These are phyloP conservation scores for Chiloscyllium plagiosum DNA, from an alignment of 2,113 vertebrate species.

Conservation along the genomic window DNA sequence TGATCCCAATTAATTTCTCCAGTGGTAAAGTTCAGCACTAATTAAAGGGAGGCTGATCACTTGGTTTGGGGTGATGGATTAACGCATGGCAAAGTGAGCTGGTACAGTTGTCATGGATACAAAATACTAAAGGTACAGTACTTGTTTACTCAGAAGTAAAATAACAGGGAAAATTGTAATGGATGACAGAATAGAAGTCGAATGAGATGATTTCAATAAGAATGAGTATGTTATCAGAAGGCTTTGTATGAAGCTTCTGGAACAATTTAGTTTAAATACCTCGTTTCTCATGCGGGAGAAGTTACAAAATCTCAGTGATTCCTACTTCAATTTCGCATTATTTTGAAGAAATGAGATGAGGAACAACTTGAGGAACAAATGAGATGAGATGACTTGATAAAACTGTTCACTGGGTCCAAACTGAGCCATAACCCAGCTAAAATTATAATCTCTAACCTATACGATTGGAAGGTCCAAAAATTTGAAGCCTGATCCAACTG, in stretches of 20 bases:
- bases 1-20: slow-evolving; percentile 35
- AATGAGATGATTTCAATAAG: slow-evolving; percentile 10
- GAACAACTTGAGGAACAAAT: no score
- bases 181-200: not conserved
- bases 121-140: slow-evolving; percentile 19
- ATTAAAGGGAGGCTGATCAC: not conserved
- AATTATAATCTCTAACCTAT: not conserved
- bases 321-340: not conserved
- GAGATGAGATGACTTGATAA: no score
- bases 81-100: slow-evolving; percentile 7
- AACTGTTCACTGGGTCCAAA: not conserved
- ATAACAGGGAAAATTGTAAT: not conserved
- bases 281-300: not conserved
- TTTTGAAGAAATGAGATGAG: not conserved
- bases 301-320: not conserved
- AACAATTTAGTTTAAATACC: not conserved
- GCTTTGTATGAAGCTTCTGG: not conserved
- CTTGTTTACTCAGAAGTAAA: slow-evolving; percentile 22
- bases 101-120: slow-evolving; percentile 28
- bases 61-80: slow-evolving; percentile 9
- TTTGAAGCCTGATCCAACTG: no score
- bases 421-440: not conserved
- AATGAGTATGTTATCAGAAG: not conserved
- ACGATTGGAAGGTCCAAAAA: no score
- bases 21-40: slow-evolving; percentile 28